Conservation (phyloP, 2,797 vertebrate species). For the Sitta carolinensis region DNA sequence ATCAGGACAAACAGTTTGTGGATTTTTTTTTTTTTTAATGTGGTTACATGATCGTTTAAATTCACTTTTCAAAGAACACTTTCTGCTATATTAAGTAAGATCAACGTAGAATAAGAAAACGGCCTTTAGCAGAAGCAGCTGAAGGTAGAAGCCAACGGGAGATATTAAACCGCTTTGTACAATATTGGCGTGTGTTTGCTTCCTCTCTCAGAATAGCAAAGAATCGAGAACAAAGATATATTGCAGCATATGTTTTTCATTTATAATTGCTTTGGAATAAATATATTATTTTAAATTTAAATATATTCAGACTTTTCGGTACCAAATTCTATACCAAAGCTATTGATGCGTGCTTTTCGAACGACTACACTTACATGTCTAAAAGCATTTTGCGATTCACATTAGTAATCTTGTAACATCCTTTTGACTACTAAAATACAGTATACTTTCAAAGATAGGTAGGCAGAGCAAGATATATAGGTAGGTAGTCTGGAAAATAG, state of each 20-base stretch:
- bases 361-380: constrained; percentile 43
- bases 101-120: constrained; percentile 27
- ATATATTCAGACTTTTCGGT: constrained; percentile 77
- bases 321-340: constrained; percentile 66
- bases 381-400: constrained; percentile 60
- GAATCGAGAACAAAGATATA: constrained; percentile 63
- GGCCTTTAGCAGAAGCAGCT: constrained; percentile 31
- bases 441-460: constrained; percentile 68
- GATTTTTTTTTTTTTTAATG: neutral
- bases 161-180: constrained; percentile 54
- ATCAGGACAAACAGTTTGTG: constrained; percentile 21
- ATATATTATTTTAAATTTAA: constrained; percentile 83
- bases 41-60: constrained; percentile 24
- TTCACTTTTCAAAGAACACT: constrained; percentile 34
- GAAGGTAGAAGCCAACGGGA: constrained; percentile 49
- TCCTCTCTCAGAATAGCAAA: constrained; percentile 53
- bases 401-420: constrained; percentile 54
- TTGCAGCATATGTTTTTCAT: constrained; percentile 75
- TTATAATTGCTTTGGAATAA: constrained; percentile 82
- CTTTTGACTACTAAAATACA: constrained; percentile 65
- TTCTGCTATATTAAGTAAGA: constrained; percentile 35
- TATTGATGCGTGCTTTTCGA: constrained; percentile 46
- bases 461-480: constrained; percentile 76
- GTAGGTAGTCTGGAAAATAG: constrained; percentile 82
- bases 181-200: constrained; percentile 32